Conservation (phyloP, 2,113 vertebrate species). For the Heliornis fulica region DNA sequence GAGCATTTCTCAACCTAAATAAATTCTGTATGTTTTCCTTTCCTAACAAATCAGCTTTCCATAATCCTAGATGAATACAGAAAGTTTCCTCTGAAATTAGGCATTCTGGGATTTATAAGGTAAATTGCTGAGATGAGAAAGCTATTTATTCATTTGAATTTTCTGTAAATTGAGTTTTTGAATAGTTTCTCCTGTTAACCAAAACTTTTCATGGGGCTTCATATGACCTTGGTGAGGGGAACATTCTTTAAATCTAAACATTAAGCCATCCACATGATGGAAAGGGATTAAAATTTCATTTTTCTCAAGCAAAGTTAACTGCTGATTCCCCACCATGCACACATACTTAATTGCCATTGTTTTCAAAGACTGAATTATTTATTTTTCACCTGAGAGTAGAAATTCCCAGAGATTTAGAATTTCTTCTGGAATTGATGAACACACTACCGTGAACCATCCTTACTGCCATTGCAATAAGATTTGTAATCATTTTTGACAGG, state of each 20-base stretch:
- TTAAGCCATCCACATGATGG: background rate
- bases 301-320: background rate
- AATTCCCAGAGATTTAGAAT: background rate
- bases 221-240: background rate
- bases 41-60: background rate
- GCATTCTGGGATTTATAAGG: background rate
- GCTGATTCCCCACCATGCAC: background rate
- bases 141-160: background rate
- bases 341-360: background rate
- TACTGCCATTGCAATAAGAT: background rate
- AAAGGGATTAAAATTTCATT: background rate
- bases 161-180: background rate
- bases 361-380: background rate
- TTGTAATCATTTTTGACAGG: background rate
- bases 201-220: background rate
- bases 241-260: background rate
- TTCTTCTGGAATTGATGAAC: background rate
- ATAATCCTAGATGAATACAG: background rate
- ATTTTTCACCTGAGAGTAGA: background rate
- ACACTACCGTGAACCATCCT: background rate
- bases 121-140: background rate
- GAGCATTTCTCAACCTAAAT: background rate
- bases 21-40: background rate
- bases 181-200: background rate
- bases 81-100: background rate